Conservation (phyloP, 2,888 invertebrate genomes). For the Rotaria sp. region DNA sequence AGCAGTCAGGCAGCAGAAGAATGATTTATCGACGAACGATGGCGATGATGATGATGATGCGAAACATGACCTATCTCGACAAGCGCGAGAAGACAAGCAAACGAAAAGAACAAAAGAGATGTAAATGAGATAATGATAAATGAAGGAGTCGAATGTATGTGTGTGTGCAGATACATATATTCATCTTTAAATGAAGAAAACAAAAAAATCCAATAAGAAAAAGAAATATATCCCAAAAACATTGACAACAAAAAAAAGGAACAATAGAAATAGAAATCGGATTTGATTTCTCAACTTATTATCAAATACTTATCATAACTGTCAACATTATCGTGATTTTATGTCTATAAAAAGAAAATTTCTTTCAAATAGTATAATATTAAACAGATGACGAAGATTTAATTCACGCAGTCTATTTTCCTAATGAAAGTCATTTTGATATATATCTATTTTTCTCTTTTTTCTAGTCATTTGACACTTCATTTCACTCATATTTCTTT, state of each 20-base stretch:
- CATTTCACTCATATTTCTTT: slow-evolving; percentile 20
- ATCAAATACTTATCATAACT: not conserved
- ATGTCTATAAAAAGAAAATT: not conserved
- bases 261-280: not conserved
- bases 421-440: not conserved
- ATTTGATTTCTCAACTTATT: not conserved
- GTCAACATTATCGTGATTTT: not conserved
- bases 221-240: not conserved
- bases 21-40: slow-evolving; percentile 22
- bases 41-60: slow-evolving; percentile 21
- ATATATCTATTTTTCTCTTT: not conserved
- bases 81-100: slow-evolving; percentile 15
- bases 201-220: not conserved
- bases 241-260: not conserved
- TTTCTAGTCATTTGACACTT: slow-evolving; percentile 17
- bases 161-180: not conserved
- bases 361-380: not conserved
- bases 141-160: not conserved
- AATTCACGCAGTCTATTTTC: not conserved
- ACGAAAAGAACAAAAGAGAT: slow-evolving; percentile 22
- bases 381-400: not conserved
- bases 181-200: not conserved
- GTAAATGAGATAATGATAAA: slow-evolving; percentile 24
- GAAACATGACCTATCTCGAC: slow-evolving; percentile 24
- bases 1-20: slow-evolving; percentile 10